Base-by-base conservation (phyloP, 2,113 vertebrate species). In the Galbula dea region DNA sequence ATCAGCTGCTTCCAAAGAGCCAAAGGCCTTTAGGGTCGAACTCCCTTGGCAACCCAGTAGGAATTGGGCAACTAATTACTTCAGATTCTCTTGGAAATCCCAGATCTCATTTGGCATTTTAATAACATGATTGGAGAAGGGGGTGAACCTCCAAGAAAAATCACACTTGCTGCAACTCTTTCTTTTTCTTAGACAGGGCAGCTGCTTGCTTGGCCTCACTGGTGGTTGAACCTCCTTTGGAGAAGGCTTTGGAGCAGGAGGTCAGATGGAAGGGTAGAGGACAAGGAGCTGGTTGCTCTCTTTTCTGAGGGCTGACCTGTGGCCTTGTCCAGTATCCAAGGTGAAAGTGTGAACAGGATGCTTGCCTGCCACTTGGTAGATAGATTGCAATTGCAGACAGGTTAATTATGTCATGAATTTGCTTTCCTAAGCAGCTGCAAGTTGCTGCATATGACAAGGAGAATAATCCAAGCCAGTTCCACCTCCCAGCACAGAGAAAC, bases 401-500 rank as follows among this genome's bases (percentile, higher is more conserved):
- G 61, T 91, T 95, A 75, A 93, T 90, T 26, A 16, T 66, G 36
- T 29, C 80, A 15, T 76, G 80, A 51, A 29, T 91, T 93, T 92
- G 49, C 57, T 87, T 41, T 74, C 80, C 78, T 48, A 51, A 91
- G 34, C 15, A 16, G 15, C 83, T 43, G 66, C 36, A 71, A 96
- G 48, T 85, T 72, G 82, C 49, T 93, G 57, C 58, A 15, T 39
- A 10, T 73, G 68, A 85, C 61, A 22, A 72, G 65, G 77, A 94
- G 39, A 89, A 76, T 78, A 87, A 96, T 96, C 72, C 84, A 85
- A 86, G 93, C 90, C 66, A 46, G 88, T 86, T 81, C 61, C 77
- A 92, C 36, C n/a, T 95, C 96, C 92, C 72, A 52, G 57, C 4
- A 41, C 59, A 95, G 89, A 94, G 95, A 95, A 95, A 86, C 96